These are phyloP conservation scores for Telmatochromis sp. DNA, from an alignment of 2,113 vertebrate species.

Conservation along the genomic window DNA sequence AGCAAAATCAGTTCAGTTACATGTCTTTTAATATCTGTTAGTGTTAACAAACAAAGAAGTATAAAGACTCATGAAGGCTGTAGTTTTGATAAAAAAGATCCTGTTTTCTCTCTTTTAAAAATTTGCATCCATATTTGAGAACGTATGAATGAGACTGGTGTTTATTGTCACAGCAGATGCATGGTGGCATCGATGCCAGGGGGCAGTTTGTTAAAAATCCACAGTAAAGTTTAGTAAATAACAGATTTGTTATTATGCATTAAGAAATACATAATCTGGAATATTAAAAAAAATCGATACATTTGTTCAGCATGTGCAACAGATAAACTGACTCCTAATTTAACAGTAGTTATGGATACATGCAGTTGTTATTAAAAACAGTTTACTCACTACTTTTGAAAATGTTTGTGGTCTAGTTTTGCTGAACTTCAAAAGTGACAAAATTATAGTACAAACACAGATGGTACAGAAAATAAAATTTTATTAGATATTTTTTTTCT, in stretches of 20 bases:
- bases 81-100: not conserved
- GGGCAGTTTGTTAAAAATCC: fast-evolving
- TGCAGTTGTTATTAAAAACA: not conserved
- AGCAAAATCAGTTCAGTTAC: not conserved
- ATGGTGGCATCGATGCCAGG: not conserved
- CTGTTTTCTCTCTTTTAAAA: not conserved
- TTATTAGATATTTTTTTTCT: not conserved
- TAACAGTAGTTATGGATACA: not conserved
- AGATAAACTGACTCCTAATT: not conserved
- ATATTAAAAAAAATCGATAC: not conserved
- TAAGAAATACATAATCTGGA: not conserved
- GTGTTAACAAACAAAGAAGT: not conserved
- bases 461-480: not conserved
- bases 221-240: not conserved
- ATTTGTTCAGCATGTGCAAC: not conserved
- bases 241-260: not conserved
- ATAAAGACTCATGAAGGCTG: not conserved
- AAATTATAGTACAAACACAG: not conserved
- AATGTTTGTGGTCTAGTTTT: not conserved
- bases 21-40: fast-evolving
- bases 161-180: not conserved
- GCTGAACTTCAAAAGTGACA: not conserved
- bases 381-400: not conserved
- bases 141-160: not conserved
- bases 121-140: not conserved